Base-by-base conservation (phyloP, 2,888 invertebrate genomes). In the Pyralis farinalis region DNA sequence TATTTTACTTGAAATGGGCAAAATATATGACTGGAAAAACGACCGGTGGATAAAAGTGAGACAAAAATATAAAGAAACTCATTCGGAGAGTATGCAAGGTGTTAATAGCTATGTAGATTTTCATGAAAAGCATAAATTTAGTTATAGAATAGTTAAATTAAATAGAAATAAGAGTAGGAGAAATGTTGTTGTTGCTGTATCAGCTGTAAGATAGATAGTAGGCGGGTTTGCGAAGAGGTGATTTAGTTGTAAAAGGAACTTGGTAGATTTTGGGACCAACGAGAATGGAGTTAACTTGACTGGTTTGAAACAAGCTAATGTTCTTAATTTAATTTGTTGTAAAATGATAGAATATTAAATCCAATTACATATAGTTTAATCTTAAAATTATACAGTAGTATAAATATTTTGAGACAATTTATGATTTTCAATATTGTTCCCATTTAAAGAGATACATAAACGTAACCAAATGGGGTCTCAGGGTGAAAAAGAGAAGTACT, bases 31-130 rank as follows among this genome's bases (percentile, higher is more conserved):
- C 45, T 87, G 87, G 87, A 88, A 86, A 61, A 88, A 84, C 46
- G 87, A 88, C 39, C 63, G 84, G 47, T 88, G 88, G 88, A 77
- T 87, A 41, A 88, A 88, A 77, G 71, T 85, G 0, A 84, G 77
- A 58, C 61, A 63, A 33, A 84, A 83, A 70, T 42, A 58, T 12
- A 71, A 69, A 43, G 49, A 44, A 42, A 42, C 43, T n/a, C 43
- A 48, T 3, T 47, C 45, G 10, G 46, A 27, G 21, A 49, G 46
- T 31, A 47, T 46, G 37, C 53, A 42, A 12, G 44, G 47, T 12
- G 47, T 61, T 48, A 62, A 66, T 42, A 66, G 54, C 45, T 66
- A 58, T 50, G 46, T 64, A 42, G 58, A 63, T 43, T 63, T 70
- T 47, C 71, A 76, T 41, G 74, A 77, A 37, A 84, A 76, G 59